phyloP scores from a whole-genome alignment of 2,113 vertebrate species.

The Menura novaehollandiae region DNA sequence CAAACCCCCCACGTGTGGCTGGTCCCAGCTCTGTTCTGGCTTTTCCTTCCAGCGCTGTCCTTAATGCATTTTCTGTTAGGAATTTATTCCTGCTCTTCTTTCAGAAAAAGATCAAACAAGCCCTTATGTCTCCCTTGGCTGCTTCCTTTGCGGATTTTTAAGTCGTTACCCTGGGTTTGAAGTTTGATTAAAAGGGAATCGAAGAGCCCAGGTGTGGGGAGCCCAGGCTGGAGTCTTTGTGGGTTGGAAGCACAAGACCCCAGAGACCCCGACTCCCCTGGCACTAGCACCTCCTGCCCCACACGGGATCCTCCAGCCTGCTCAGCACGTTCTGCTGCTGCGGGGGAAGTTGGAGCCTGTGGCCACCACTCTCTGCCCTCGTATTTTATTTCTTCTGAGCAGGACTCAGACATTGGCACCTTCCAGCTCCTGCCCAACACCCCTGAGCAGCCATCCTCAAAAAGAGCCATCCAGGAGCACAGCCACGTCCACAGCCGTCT shows the following conservation, averaged over 20 bases:
- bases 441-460: not conserved
- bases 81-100: slow-evolving; percentile 48
- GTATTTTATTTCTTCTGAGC: not conserved
- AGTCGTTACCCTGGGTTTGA: not conserved
- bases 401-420: not conserved
- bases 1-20: fast-evolving
- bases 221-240: not conserved
- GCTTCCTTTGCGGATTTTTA: not conserved
- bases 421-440: not conserved
- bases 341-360: fast-evolving
- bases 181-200: not conserved
- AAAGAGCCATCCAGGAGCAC: not conserved
- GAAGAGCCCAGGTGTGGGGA: not conserved
- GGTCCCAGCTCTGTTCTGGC: not conserved
- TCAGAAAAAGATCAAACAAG: slow-evolving; percentile 61
- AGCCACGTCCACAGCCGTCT: fast-evolving
- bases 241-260: not conserved
- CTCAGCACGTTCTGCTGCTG: not conserved
- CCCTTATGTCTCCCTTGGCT: slow-evolving; percentile 3
- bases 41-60: not conserved
- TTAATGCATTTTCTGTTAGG: not conserved
- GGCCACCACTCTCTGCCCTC: not conserved
- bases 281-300: not conserved
- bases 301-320: not conserved
- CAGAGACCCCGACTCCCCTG: fast-evolving